Percentiles rank a stretch among this genome's conserved stretches.
phyloP scores from a whole-genome alignment of 2,888 invertebrate genomes.

The Synergus itoensis region DNA sequence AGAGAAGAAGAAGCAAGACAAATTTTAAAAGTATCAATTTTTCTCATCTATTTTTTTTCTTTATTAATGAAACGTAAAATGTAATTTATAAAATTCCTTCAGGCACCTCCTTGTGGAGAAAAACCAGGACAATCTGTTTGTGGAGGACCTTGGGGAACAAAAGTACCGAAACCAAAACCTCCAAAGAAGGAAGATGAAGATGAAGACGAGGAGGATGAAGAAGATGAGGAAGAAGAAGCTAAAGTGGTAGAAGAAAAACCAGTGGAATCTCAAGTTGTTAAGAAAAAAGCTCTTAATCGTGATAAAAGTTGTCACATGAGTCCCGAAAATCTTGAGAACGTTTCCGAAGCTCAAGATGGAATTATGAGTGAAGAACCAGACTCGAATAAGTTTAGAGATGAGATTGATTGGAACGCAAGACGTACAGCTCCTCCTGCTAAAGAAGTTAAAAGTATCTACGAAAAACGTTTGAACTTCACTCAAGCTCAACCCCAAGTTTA shows the following conservation, averaged over 20 bases:
- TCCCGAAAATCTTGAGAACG: slow-evolving; percentile 43
- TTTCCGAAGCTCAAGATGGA: not conserved
- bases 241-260: slow-evolving; percentile 27
- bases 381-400: slow-evolving; percentile 52
- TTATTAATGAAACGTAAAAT: slow-evolving; percentile 41
- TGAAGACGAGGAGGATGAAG: slow-evolving; percentile 45
- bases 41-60: too few species aligned
- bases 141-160: too few species aligned
- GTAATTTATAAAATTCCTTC: slow-evolving; percentile 49
- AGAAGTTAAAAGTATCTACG: slow-evolving; percentile 1
- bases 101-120: slow-evolving; percentile 65
- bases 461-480: not conserved
- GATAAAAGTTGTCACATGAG: slow-evolving; percentile 53
- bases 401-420: not conserved
- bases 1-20: slow-evolving; percentile 56
- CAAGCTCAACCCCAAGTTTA: not conserved
- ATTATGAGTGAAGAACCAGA: slow-evolving; percentile 45
- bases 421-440: not conserved
- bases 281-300: slow-evolving; percentile 44
- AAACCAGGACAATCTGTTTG: not conserved
- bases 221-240: slow-evolving; percentile 46
- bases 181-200: slow-evolving; percentile 56
- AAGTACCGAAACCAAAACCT: slow-evolving; percentile 48
- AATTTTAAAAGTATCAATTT: slow-evolving; percentile 47
- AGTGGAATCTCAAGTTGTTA: not conserved